These are phyloP conservation scores for Pseudoips prasinana DNA, from an alignment of 2,888 invertebrate species.

Conservation along the genomic window DNA sequence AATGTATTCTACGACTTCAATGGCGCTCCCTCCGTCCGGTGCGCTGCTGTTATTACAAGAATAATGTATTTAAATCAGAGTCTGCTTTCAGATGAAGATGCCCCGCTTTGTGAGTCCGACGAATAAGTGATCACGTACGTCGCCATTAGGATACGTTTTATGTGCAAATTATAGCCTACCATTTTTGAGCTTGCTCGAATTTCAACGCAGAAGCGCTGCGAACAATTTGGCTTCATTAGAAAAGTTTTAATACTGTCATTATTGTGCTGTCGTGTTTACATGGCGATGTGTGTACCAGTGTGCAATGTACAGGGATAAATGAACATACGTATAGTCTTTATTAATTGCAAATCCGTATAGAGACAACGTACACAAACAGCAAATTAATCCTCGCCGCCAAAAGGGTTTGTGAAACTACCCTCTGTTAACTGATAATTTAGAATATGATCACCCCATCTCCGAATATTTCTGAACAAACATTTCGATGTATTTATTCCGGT, in stretches of 20 bases:
- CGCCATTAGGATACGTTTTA: conserved; percentile 79
- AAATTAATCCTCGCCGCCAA: conserved; percentile 72
- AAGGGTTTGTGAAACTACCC: conserved; percentile 73
- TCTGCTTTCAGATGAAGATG: conserved; percentile 78
- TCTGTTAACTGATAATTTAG: conserved; percentile 72
- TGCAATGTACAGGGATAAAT: background rate
- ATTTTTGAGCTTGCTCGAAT: conserved; percentile 72
- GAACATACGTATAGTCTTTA: conserved; percentile 29
- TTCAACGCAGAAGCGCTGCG: conserved; percentile 43
- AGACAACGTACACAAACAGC: conserved; percentile 59
- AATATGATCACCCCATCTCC: conserved; percentile 74
- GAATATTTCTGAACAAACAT: conserved; percentile 79
- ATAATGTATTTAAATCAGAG: conserved; percentile 81
- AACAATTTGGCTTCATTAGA: conserved; percentile 75
- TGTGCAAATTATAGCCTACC: conserved; percentile 79
- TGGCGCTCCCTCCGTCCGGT: conserved; percentile 76
- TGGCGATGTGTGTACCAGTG: conserved; percentile 9
- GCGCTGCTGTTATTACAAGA: conserved; percentile 73
- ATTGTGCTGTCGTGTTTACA: conserved; percentile 32
- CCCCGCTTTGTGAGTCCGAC: conserved; percentile 68
- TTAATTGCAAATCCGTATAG: conserved; percentile 64
- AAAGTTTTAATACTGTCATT: conserved; percentile 54
- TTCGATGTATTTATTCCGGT: conserved; percentile 79
- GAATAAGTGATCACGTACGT: conserved; percentile 80
- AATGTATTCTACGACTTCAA: conserved; percentile 81